Conservation (phyloP, 2,888 invertebrate genomes). For the Campaea margaritaria region DNA sequence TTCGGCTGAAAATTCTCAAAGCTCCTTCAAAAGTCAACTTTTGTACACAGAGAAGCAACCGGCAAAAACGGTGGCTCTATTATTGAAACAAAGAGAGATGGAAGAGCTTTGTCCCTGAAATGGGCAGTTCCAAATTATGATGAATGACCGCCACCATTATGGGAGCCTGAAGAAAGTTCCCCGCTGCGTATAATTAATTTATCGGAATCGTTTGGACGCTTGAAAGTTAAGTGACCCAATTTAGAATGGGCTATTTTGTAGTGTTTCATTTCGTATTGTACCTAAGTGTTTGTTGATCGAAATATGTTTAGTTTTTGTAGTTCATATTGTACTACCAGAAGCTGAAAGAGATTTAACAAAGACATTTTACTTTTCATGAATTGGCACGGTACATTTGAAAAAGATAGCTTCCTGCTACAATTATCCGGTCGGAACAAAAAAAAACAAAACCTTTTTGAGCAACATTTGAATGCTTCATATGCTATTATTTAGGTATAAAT, state of each 20-base stretch:
- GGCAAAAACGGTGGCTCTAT: background rate
- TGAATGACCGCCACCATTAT: conserved; percentile 28
- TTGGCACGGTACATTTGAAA: too few relatives aligned
- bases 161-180: conserved; percentile 21
- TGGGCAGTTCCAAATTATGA: conserved; percentile 35
- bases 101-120: conserved; percentile 11
- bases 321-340: too few relatives aligned
- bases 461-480: background rate
- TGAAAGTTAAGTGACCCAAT: conserved; percentile 19
- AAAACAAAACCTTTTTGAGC: background rate
- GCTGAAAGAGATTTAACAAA: too few relatives aligned
- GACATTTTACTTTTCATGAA: too few relatives aligned
- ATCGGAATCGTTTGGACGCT: conserved; percentile 21
- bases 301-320: background rate
- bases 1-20: too few relatives aligned
- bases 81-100: conserved; percentile 26
- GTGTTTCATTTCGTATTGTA: too few relatives aligned
- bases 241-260: conserved; percentile 4
- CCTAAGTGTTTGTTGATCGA: background rate
- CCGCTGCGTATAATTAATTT: conserved; percentile 30
- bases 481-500: too few relatives aligned
- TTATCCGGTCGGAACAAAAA: too few relatives aligned
- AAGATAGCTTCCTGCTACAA: too few relatives aligned
- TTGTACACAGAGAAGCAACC: background rate
- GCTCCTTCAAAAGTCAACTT: background rate